Evolutionary conservation across 2,888 invertebrate species (phyloP).

Genomic region (Salticus scenicus): DNA sequence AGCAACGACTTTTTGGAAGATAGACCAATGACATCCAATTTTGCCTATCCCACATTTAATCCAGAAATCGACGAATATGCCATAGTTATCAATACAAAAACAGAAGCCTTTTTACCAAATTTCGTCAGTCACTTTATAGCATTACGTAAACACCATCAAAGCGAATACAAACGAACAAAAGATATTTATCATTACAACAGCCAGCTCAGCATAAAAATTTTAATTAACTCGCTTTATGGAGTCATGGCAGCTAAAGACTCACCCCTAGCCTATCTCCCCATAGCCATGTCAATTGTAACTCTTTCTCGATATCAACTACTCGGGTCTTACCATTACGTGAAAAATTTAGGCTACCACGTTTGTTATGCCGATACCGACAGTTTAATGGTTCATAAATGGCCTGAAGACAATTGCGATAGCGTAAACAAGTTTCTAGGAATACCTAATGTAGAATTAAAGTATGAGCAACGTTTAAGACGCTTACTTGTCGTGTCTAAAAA

Average conservation of each 20-base stretch:
- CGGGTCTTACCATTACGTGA: too few relatives aligned
- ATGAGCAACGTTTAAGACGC: slow-evolving; percentile 9
- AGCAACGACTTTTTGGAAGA: neutral
- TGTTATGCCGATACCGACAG: too few relatives aligned
- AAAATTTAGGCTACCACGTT: too few relatives aligned
- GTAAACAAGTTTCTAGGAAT: slow-evolving; percentile 23
- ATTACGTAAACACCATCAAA: slow-evolving; percentile 20
- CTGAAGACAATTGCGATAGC: slow-evolving; percentile 14
- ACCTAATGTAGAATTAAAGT: slow-evolving; percentile 18
- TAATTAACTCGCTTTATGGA: too few relatives aligned
- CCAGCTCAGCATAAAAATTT: too few relatives aligned
- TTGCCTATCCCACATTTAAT: neutral
- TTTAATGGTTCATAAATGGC: slow-evolving; percentile 28
- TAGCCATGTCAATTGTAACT: too few relatives aligned
- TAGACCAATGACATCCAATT: neutral
- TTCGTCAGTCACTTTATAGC: too few relatives aligned
- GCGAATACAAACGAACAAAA: too few relatives aligned
- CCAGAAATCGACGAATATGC: neutral
- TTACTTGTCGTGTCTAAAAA: slow-evolving; percentile 32
- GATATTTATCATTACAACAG: too few relatives aligned
- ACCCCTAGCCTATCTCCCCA: too few relatives aligned
- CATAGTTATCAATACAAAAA: neutral
- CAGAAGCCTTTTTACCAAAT: neutral
- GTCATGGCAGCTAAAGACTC: too few relatives aligned
- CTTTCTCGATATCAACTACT: too few relatives aligned